Percentiles rank a stretch among this genome's conserved stretches.
These are phyloP conservation scores for Agrochola circellaris DNA, from an alignment of 2,888 invertebrate species.

Conservation along the genomic window DNA sequence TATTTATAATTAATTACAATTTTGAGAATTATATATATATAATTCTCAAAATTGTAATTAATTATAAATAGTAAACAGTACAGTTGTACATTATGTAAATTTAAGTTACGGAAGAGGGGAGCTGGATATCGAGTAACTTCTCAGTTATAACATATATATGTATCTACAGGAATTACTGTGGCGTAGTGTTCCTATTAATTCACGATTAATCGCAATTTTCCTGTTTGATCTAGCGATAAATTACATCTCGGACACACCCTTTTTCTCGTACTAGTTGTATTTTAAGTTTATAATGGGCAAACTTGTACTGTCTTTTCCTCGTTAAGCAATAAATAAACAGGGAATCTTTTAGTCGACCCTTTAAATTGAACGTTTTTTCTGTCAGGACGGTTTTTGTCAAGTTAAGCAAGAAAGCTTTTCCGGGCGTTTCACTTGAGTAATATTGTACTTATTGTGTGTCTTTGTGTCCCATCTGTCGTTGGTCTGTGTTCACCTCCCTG, in stretches of 20 bases:
- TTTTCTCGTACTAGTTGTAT: slow-evolving; percentile 5
- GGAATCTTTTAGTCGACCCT: slow-evolving; percentile 1
- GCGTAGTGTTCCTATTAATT: slow-evolving; percentile 10
- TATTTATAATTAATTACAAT: too few relatives aligned
- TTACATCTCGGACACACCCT: background rate
- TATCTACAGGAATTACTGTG: background rate
- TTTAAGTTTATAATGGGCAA: background rate
- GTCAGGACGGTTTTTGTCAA: background rate
- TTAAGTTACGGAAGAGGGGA: too few relatives aligned
- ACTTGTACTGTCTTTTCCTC: background rate
- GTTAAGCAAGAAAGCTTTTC: slow-evolving; percentile 10
- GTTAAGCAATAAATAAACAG: slow-evolving; percentile 17
- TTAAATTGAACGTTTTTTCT: background rate
- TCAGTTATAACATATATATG: too few relatives aligned
- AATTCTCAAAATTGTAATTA: too few relatives aligned
- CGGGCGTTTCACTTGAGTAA: background rate
- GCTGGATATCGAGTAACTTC: too few relatives aligned
- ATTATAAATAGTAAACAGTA: too few relatives aligned
- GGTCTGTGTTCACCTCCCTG: background rate
- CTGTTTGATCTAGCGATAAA: slow-evolving; percentile 9
- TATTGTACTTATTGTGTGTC: slow-evolving; percentile 14
- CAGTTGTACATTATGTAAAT: too few relatives aligned
- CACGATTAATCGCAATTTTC: slow-evolving; percentile 9
- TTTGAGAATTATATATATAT: too few relatives aligned
- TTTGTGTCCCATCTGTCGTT: slow-evolving; percentile 2